Conservation (phyloP, 2,888 invertebrate genomes). For the Callyntrura sp. region DNA sequence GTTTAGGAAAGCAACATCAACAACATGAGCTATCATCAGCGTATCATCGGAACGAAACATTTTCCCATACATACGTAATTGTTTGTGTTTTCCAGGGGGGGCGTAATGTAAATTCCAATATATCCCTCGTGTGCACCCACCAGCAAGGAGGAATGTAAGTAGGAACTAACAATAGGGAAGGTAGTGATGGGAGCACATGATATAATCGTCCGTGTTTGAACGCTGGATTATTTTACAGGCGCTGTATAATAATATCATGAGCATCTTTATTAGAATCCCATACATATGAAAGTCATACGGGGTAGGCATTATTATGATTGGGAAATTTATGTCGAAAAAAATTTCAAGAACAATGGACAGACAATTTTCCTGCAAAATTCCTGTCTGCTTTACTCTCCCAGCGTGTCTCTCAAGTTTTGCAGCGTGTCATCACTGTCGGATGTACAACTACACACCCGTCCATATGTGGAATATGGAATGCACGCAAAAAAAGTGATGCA, state of each 20-base stretch:
- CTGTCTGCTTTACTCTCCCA: too few species aligned
- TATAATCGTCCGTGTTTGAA: background rate
- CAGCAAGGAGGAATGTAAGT: background rate
- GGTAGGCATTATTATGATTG: background rate
- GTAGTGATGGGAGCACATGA: too few species aligned
- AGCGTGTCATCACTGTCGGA: background rate
- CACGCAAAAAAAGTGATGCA: background rate
- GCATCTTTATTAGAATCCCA: constrained; percentile 25
- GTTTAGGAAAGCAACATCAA: background rate
- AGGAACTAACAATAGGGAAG: background rate
- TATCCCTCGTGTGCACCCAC: background rate
- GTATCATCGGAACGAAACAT: background rate
- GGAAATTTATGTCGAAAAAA: constrained; percentile 12
- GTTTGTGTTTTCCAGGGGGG: constrained; percentile 15
- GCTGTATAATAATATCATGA: background rate
- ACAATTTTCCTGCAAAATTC: background rate
- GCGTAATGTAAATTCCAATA: background rate
- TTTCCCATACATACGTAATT: background rate
- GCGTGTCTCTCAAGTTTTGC: background rate
- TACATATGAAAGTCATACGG: background rate
- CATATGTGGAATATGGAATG: background rate
- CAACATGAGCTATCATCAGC: background rate
- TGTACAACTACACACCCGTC: background rate
- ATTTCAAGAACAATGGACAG: background rate
- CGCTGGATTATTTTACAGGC: background rate